Conservation (phyloP, 1,140 invertebrate species). For the Drepana arcuata region DNA sequence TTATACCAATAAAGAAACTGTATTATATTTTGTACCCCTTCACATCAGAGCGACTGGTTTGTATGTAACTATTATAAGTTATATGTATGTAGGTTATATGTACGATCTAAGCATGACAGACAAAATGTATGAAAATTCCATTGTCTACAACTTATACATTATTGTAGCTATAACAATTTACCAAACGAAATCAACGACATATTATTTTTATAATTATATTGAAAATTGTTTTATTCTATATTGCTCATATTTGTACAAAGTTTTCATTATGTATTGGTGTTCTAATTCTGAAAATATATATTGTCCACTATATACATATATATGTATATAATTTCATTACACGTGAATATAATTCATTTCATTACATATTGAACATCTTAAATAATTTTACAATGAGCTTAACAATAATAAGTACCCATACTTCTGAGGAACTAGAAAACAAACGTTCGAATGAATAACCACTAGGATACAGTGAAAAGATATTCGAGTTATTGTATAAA, state of each 20-base stretch:
- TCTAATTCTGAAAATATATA: slow-evolving; percentile 59
- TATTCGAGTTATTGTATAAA: slow-evolving; percentile 22
- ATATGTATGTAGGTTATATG: slow-evolving; percentile 11
- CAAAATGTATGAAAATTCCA: slow-evolving; percentile 18
- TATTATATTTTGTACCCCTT: slow-evolving; percentile 65
- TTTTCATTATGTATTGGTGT: slow-evolving; percentile 69
- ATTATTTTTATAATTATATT: slow-evolving; percentile 56
- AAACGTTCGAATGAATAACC: slow-evolving; percentile 29
- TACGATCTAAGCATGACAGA: slow-evolving; percentile 24
- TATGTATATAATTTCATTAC: slow-evolving; percentile 45
- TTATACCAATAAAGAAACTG: slow-evolving; percentile 59
- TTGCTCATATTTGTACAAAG: slow-evolving; percentile 70
- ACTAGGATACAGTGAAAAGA: slow-evolving; percentile 13
- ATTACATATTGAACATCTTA: slow-evolving; percentile 23
- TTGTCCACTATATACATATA: slow-evolving; percentile 34
- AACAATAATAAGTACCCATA: slow-evolving; percentile 41
- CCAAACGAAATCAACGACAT: slow-evolving; percentile 51
- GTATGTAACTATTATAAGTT: slow-evolving; percentile 19
- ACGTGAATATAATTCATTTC: slow-evolving; percentile 40
- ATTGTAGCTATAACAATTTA: slow-evolving; percentile 56
- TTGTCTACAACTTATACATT: slow-evolving; percentile 44
- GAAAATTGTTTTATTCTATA: slow-evolving; percentile 61
- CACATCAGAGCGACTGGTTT: slow-evolving; percentile 66
- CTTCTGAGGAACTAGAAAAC: slow-evolving; percentile 49
- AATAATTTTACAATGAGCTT: slow-evolving; percentile 39